Evolutionary conservation across 2,888 invertebrate genomes (phyloP).

Genomic region (Drosophila maculinotata): DNA sequence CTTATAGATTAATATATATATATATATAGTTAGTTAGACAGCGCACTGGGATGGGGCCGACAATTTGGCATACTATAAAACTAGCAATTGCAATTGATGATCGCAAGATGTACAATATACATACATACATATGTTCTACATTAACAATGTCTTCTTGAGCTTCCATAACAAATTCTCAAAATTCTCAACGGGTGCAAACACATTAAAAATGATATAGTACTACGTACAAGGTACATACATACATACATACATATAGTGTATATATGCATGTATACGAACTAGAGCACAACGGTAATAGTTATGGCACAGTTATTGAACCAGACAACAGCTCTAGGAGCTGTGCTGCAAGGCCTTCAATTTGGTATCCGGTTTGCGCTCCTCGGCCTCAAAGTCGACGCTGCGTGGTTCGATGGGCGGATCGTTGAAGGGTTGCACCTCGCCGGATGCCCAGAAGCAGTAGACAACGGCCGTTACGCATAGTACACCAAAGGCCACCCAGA

Average conservation of each 20-base stretch:
- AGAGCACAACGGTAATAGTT: conserved; percentile 30
- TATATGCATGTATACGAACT: conserved; percentile 24
- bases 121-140: conserved; percentile 21
- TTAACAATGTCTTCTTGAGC: conserved; percentile 40
- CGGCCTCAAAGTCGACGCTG: conserved; percentile 62
- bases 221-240: conserved; percentile 16
- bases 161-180: conserved; percentile 24
- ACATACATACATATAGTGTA: conserved; percentile 1
- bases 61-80: conserved; percentile 74
- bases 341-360: conserved; percentile 39
- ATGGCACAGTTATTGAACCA: conserved; percentile 58
- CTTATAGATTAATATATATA: conserved; percentile 40
- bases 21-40: conserved; percentile 52
- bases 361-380: conserved; percentile 53
- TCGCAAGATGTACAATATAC: conserved; percentile 31
- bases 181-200: conserved; percentile 29
- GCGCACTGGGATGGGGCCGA: conserved; percentile 51
- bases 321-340: conserved; percentile 56
- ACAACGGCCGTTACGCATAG: conserved; percentile 89
- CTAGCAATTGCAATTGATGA: conserved; percentile 63
- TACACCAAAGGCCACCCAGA: conserved; percentile 91
- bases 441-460: conserved; percentile 90
- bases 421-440: conserved; percentile 92
- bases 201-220: conserved; percentile 25
- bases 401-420: conserved; percentile 79